These are phyloP conservation scores for Lepilemur ruficaudatus DNA, from an alignment of 2,797 vertebrate species.

Conservation along the genomic window DNA sequence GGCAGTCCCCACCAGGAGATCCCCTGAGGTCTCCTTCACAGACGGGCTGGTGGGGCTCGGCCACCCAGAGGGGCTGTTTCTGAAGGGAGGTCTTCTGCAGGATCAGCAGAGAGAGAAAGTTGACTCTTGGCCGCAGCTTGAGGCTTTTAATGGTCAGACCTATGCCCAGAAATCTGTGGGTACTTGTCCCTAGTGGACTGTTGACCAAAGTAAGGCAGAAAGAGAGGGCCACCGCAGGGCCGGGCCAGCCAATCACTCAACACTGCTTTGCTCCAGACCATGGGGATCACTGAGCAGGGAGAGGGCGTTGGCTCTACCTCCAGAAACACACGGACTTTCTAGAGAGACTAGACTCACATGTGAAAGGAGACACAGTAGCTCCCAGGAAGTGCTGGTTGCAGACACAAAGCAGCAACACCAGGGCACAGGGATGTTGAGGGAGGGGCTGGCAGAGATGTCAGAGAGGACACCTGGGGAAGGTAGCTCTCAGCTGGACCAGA, in stretches of 20 bases:
- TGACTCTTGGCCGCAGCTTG: neutral
- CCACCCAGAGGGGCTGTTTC: neutral
- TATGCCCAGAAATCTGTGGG: neutral
- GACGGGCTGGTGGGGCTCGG: neutral
- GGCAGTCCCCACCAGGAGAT: neutral
- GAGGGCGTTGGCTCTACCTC: neutral
- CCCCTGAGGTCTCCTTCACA: neutral
- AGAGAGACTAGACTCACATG: neutral
- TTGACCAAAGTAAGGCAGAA: neutral
- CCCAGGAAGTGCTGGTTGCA: neutral
- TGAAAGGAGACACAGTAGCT: neutral
- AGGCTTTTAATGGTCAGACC: neutral
- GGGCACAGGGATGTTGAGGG: neutral
- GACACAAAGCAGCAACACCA: neutral
- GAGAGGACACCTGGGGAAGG: neutral
- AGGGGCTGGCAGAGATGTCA: too few species aligned
- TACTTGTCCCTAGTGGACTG: neutral
- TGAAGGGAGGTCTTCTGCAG: neutral
- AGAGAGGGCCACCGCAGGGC: fast-evolving
- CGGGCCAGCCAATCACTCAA: neutral
- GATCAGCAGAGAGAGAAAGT: neutral
- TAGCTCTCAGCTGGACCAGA: neutral
- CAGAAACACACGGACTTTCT: neutral
- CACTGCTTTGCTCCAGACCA: neutral
- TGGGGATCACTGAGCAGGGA: neutral